These are phyloP conservation scores for Zelleria hepariella DNA, from an alignment of 2,888 invertebrate species.

Conservation along the genomic window DNA sequence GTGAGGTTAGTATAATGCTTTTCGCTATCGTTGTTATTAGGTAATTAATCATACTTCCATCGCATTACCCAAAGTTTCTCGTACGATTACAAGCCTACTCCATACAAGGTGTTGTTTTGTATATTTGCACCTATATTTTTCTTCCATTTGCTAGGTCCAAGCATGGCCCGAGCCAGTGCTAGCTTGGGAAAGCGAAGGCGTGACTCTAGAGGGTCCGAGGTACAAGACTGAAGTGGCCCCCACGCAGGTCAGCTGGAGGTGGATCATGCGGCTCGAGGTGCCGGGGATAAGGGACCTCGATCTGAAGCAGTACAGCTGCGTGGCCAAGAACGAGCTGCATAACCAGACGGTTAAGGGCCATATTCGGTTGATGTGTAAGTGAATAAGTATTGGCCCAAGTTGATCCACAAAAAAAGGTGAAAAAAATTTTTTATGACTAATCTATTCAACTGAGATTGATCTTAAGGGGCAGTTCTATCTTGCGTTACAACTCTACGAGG, in stretches of 20 bases:
- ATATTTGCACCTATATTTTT: no score
- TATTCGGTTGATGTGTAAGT: slow-evolving; percentile 48
- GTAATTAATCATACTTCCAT: no score
- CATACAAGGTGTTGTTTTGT: no score
- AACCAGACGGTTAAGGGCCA: slow-evolving; percentile 82
- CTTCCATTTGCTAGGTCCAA: slow-evolving; percentile 73
- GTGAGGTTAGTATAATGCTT: slow-evolving; percentile 69
- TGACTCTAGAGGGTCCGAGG: slow-evolving; percentile 75
- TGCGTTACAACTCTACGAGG: no score
- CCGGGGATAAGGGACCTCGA: slow-evolving; percentile 78
- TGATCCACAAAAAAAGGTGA: no score
- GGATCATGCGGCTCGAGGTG: slow-evolving; percentile 85
- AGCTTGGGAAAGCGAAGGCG: slow-evolving; percentile 89
- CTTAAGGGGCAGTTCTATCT: no score
- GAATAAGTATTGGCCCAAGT: no score
- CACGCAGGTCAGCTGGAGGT: slow-evolving; percentile 69
- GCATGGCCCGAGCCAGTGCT: slow-evolving; percentile 88
- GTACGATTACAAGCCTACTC: no score
- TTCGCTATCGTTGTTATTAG: not conserved
- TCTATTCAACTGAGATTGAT: no score
- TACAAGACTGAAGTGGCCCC: slow-evolving; percentile 45
- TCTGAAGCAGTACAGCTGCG: slow-evolving; percentile 84
- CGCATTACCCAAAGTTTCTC: no score
- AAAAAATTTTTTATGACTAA: no score
- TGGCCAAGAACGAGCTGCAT: slow-evolving; percentile 87